Evolutionary conservation across 37 sponge, comb jelly and placozoan genomes (phyloP).

Genomic region (Ianthella basta): DNA sequence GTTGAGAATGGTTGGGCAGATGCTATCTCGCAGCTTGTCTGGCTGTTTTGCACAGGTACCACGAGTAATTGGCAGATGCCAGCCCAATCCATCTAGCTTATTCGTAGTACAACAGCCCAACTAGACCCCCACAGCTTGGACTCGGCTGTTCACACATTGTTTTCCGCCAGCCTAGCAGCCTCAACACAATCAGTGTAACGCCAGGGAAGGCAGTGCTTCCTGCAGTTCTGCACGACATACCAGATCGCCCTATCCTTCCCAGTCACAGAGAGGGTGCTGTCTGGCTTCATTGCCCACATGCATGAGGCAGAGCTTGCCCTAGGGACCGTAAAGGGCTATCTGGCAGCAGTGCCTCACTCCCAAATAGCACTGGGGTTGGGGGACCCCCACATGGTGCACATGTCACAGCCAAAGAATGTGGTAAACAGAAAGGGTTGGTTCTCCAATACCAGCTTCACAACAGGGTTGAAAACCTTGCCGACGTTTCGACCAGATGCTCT

Average conservation of each 20-base stretch:
- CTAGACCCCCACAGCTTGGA: constrained; percentile 51
- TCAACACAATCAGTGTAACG: constrained; percentile 31
- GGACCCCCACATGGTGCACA: constrained; percentile 10
- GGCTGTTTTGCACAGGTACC: too few species aligned
- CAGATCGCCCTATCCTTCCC: constrained; percentile 20
- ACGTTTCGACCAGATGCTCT: too few species aligned
- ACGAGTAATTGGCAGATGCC: too few species aligned
- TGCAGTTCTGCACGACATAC: background rate
- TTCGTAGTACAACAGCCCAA: constrained; percentile 4
- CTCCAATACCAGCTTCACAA: too few species aligned
- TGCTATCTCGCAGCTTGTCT: too few species aligned
- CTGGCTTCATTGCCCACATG: constrained; percentile 3
- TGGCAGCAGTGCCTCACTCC: constrained; percentile 44
- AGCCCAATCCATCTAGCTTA: too few species aligned
- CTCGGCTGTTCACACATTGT: constrained; percentile 29
- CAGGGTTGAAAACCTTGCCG: too few species aligned
- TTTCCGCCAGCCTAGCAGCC: constrained; percentile 36
- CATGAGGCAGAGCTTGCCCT: background rate
- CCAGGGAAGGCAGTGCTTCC: background rate
- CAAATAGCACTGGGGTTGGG: constrained; percentile 36
- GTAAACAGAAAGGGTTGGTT: too few species aligned
- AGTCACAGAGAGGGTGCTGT: constrained; percentile 31
- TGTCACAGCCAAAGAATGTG: constrained; percentile 41
- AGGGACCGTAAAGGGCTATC: constrained; percentile 31
- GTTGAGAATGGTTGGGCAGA: too few species aligned